These are phyloP conservation scores for Graphium colonna DNA, from an alignment of 2,888 invertebrate genomes.

Conservation along the genomic window DNA sequence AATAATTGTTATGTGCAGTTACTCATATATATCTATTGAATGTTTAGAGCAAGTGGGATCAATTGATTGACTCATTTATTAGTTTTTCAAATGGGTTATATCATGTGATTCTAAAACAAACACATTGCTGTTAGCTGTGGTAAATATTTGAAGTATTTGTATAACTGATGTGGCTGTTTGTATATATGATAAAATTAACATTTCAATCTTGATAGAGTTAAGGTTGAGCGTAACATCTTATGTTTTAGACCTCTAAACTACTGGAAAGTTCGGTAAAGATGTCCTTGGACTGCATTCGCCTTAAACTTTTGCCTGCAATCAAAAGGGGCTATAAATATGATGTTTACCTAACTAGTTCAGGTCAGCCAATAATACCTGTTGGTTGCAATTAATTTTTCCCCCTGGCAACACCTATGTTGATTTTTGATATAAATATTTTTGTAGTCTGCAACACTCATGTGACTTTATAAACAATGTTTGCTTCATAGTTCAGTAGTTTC, in stretches of 20 bases:
- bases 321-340: slow-evolving; percentile 90
- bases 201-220: slow-evolving; percentile 25
- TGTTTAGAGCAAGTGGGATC: too few relatives aligned
- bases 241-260: slow-evolving; percentile 84
- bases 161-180: too few relatives aligned
- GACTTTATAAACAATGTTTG: background rate
- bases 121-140: too few relatives aligned
- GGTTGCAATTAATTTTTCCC: slow-evolving; percentile 29
- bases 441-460: slow-evolving; percentile 16
- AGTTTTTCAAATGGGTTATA: too few relatives aligned
- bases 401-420: slow-evolving; percentile 30
- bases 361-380: slow-evolving; percentile 72
- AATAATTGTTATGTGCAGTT: too few relatives aligned
- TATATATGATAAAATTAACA: background rate
- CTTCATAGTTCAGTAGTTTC: slow-evolving; percentile 2
- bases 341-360: slow-evolving; percentile 93
- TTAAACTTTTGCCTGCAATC: slow-evolving; percentile 90
- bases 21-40: too few relatives aligned
- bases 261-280: slow-evolving; percentile 88
- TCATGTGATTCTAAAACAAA: too few relatives aligned
- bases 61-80: too few relatives aligned
- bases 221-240: slow-evolving; percentile 59
- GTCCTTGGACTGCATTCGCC: slow-evolving; percentile 86
- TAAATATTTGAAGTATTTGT: slow-evolving; percentile 13
- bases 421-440: slow-evolving; percentile 15